A percentile compares a stretch with the other conserved stretches of the same genome.
These are phyloP conservation scores for Mesorhabditis belari DNA, from an alignment of 2,888 invertebrate species.

Conservation along the genomic window DNA sequence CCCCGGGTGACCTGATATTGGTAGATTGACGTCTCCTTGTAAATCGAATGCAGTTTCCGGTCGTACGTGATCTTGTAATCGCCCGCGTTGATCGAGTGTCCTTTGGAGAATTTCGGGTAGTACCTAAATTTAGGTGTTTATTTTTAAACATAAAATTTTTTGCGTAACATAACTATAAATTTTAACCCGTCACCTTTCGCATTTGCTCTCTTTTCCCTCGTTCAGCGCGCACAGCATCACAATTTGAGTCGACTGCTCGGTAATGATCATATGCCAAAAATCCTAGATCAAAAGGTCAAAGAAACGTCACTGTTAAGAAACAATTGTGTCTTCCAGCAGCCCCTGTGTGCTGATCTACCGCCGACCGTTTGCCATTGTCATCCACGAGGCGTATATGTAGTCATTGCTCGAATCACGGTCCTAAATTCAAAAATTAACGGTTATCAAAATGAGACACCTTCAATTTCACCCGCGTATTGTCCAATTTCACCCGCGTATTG, in stretches of 20 bases:
- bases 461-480: conserved; percentile 18
- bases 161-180: neutral
- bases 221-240: conserved; percentile 66
- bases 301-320: too few relatives aligned
- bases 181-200: neutral
- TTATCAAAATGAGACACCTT: conserved; percentile 5
- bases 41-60: neutral
- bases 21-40: neutral
- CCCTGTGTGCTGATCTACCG: conserved; percentile 57
- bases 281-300: too few relatives aligned
- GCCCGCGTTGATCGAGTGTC: neutral
- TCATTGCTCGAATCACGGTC: conserved; percentile 16
- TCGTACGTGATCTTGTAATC: neutral
- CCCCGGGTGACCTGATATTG: neutral
- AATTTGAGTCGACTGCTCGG: conserved; percentile 89
- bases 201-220: conserved; percentile 3
- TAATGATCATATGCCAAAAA: conserved; percentile 98
- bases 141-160: too few relatives aligned
- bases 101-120: neutral
- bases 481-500: too few relatives aligned
- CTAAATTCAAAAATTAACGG: neutral
- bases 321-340: conserved; percentile 78
- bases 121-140: neutral
- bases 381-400: conserved; percentile 36
- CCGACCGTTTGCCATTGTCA: conserved; percentile 17